Percentiles rank a stretch among this genome's conserved stretches.
Conservation (phyloP, 2,797 vertebrate genomes). For the Spinus pinus region DNA sequence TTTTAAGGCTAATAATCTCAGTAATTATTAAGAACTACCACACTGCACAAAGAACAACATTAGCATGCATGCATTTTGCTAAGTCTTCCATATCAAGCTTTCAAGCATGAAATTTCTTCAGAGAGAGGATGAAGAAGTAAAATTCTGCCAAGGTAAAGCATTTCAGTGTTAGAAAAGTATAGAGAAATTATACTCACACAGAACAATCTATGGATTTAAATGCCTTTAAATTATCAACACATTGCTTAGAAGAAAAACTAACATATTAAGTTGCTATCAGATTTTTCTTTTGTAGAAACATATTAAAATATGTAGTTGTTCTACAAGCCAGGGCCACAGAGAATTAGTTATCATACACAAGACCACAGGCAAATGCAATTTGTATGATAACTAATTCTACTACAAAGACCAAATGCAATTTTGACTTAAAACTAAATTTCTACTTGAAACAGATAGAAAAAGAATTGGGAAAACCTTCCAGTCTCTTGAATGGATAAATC, state of each 20-base stretch:
- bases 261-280: not conserved
- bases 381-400: too few species aligned
- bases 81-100: not conserved
- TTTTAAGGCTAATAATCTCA: not conserved
- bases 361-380: not conserved
- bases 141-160: not conserved
- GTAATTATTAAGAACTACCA: not conserved
- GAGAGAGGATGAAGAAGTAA: not conserved
- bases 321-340: not conserved
- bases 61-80: not conserved
- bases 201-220: not conserved
- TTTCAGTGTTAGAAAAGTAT: not conserved
- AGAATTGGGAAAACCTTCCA: not conserved
- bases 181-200: not conserved
- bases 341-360: not conserved
- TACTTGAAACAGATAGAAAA: not conserved
- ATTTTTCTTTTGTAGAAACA: not conserved
- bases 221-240: not conserved
- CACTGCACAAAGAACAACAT: not conserved
- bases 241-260: not conserved
- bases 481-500: not conserved
- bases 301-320: not conserved
- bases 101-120: not conserved
- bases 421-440: not conserved
- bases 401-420: not conserved